These are phyloP conservation scores for Lota lota DNA, from an alignment of 2,113 vertebrate species.

Conservation along the genomic window DNA sequence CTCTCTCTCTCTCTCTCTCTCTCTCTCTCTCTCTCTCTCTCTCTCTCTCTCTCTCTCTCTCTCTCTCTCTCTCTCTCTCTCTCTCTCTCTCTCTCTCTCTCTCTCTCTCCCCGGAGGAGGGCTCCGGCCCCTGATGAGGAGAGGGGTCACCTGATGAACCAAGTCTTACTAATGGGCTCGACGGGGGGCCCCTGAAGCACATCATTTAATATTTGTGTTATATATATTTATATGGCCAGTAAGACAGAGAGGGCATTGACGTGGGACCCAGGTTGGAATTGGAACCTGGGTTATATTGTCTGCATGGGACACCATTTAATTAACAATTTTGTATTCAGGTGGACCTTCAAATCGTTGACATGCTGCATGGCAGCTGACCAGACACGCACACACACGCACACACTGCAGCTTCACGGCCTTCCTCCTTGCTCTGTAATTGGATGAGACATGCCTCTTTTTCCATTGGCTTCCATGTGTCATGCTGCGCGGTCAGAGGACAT, in stretches of 20 bases:
- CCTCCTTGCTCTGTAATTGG: conserved; percentile 30
- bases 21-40: no score
- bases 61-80: no score
- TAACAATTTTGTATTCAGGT: no score
- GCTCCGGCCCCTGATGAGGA: not conserved
- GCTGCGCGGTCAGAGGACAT: conserved; percentile 24
- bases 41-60: no score
- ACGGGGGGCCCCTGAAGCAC: no score
- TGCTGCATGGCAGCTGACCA: not conserved
- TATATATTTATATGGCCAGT: no score
- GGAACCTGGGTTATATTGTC: no score
- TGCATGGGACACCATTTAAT: no score
- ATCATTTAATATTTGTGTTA: not conserved
- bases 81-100: no score
- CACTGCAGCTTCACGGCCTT: conserved; percentile 13
- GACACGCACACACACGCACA: not conserved
- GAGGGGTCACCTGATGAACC: not conserved
- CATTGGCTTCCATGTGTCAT: conserved; percentile 31
- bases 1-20: no score
- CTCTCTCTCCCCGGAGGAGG: not conserved
- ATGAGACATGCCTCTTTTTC: conserved; percentile 35
- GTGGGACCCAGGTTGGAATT: no score
- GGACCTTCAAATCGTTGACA: not conserved
- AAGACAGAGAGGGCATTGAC: no score
- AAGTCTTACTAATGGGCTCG: not conserved